Percentiles rank a stretch among this genome's conserved stretches.
Evolutionary conservation across 2,888 invertebrate species (phyloP).

Genomic region (Meteorus cinctellus): DNA sequence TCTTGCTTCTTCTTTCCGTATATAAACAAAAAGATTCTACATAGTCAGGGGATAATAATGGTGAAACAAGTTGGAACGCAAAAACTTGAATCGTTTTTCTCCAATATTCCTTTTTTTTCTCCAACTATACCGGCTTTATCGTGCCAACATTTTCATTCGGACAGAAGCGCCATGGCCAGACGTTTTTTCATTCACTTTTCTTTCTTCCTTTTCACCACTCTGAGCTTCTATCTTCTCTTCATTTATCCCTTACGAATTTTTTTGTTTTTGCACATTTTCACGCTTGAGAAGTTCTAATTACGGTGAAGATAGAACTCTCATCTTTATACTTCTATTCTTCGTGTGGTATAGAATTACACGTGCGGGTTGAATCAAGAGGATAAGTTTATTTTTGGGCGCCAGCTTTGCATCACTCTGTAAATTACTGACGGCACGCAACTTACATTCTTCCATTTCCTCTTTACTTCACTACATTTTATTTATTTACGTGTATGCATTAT

Average conservation of each 20-base stretch:
- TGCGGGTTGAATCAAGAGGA: not conserved
- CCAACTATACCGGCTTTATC: not conserved
- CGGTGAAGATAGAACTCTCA: constrained; percentile 8
- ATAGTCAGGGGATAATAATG: not conserved
- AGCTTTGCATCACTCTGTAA: not conserved
- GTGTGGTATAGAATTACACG: constrained; percentile 8
- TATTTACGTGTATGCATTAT: too few relatives aligned
- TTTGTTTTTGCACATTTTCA: constrained; percentile 19
- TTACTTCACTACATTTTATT: too few relatives aligned
- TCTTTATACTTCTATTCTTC: not conserved
- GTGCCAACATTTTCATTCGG: constrained; percentile 18
- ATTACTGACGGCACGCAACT: not conserved
- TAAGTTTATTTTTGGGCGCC: constrained; percentile 5
- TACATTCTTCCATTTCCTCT: not conserved
- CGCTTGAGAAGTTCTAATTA: constrained; percentile 29
- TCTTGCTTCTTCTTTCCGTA: not conserved
- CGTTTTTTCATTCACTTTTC: not conserved
- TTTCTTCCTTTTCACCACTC: constrained; percentile 1
- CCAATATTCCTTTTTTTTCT: not conserved
- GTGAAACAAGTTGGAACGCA: not conserved
- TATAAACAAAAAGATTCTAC: not conserved
- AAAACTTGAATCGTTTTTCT: not conserved
- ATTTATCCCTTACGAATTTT: not conserved
- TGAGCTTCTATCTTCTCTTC: not conserved
- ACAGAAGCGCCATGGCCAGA: not conserved